A percentile compares a stretch with the other conserved stretches of the same genome.
phyloP scores from a whole-genome alignment of 2,888 invertebrate species.

The Tenthredo distinguenda region DNA sequence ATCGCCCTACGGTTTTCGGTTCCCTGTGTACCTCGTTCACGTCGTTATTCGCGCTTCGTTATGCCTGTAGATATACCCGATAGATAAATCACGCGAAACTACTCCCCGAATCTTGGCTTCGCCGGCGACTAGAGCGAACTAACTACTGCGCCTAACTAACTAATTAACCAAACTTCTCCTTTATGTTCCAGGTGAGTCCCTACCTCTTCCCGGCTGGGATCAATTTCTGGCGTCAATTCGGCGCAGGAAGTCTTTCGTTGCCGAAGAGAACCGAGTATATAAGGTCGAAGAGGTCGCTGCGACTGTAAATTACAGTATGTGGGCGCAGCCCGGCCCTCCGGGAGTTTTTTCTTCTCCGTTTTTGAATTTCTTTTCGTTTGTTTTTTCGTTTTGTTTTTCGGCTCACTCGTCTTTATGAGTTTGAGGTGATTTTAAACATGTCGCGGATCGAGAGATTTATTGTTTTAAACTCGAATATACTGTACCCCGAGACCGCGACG shows the following conservation, averaged over 20 bases:
- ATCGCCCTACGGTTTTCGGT: background rate
- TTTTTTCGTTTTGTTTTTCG: background rate
- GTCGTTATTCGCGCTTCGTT: conserved; percentile 4
- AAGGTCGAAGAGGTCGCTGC: background rate
- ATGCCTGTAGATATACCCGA: background rate
- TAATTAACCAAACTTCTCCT: conserved; percentile 23
- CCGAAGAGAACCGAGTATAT: background rate
- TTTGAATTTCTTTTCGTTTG: background rate
- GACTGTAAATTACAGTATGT: conserved; percentile 21
- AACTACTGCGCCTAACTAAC: background rate
- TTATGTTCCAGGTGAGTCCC: conserved; percentile 29
- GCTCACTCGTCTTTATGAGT: conserved; percentile 26
- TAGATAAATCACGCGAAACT: conserved; percentile 25
- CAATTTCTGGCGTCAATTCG: background rate
- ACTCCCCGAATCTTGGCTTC: conserved; percentile 35
- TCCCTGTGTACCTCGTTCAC: background rate
- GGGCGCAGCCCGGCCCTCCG: background rate
- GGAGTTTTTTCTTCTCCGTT: background rate
- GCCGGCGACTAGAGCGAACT: background rate
- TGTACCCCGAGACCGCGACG: background rate
- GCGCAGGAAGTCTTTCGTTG: background rate
- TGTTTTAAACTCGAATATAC: conserved; percentile 9
- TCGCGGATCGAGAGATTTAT: conserved; percentile 19
- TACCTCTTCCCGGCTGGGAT: background rate
- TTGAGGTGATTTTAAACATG: conserved; percentile 38